phyloP scores from a whole-genome alignment of 2,113 vertebrate genomes.

The Anas platyrhynchos region DNA sequence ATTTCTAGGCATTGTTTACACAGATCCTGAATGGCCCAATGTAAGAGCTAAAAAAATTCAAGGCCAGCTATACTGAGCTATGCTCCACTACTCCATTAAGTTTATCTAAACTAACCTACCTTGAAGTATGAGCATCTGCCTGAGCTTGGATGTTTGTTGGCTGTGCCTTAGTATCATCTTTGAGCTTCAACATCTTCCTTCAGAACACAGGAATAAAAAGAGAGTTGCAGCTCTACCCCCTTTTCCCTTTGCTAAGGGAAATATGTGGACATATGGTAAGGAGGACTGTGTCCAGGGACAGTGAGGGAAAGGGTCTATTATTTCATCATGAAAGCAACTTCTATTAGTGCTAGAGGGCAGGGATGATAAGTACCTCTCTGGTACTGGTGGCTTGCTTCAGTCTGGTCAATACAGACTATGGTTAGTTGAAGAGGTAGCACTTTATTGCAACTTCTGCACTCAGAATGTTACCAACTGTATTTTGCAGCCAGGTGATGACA shows the following conservation, averaged over 20 bases:
- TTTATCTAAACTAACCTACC: background rate
- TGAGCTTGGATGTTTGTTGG: background rate
- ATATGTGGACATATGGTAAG: background rate
- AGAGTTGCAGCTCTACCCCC: background rate
- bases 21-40: background rate
- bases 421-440: background rate
- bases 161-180: background rate
- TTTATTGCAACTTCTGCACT: background rate
- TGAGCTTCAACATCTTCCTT: background rate
- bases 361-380: background rate
- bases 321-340: background rate
- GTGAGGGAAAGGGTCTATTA: background rate
- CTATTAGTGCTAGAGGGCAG: background rate
- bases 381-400: background rate
- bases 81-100: background rate
- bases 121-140: background rate
- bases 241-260: background rate
- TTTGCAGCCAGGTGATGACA: constrained; percentile 89
- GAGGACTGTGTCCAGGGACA: background rate
- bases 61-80: background rate
- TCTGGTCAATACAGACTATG: background rate
- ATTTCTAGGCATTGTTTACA: background rate
- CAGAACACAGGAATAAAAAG: background rate
- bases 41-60: background rate
- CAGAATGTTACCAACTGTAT: background rate